Evolutionary conservation across 2,888 invertebrate genomes (phyloP).

Genomic region (Heteromyza rotundicornis): DNA sequence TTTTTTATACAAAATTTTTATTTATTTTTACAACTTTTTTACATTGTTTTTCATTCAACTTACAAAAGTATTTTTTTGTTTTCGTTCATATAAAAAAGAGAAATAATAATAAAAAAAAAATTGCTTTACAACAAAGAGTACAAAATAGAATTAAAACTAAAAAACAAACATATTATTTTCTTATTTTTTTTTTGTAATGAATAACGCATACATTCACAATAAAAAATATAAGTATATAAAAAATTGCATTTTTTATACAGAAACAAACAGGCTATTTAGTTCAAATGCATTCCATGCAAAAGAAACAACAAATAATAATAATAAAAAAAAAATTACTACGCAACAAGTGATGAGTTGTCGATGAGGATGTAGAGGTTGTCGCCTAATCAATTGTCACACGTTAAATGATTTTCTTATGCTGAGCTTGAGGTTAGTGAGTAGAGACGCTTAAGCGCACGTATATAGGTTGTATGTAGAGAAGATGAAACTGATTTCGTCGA

Average conservation of each 20-base stretch:
- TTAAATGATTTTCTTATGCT: conserved; percentile 37
- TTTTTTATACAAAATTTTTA: neutral
- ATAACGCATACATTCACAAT: conserved; percentile 51
- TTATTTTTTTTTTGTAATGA: conserved; percentile 25
- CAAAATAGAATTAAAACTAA: neutral
- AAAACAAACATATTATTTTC: neutral
- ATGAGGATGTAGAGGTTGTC: conserved; percentile 1
- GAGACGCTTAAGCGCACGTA: too few species aligned
- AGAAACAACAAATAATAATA: conserved; percentile 30
- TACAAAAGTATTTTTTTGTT: neutral
- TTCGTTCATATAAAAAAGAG: neutral
- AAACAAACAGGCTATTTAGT: conserved; percentile 54
- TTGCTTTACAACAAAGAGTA: neutral
- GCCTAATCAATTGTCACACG: conserved; percentile 38
- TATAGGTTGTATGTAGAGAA: neutral
- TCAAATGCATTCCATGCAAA: neutral
- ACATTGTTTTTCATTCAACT: conserved; percentile 3
- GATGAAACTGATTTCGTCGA: neutral
- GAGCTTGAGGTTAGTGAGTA: conserved; percentile 1
- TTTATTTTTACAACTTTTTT: neutral
- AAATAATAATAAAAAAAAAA: neutral
- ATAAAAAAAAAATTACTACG: conserved; percentile 37
- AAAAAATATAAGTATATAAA: conserved; percentile 40
- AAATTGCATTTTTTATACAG: conserved; percentile 39
- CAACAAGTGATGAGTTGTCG: conserved; percentile 17